Conservation (phyloP, 2,113 vertebrate species). For the Oryzias celebensis region DNA sequence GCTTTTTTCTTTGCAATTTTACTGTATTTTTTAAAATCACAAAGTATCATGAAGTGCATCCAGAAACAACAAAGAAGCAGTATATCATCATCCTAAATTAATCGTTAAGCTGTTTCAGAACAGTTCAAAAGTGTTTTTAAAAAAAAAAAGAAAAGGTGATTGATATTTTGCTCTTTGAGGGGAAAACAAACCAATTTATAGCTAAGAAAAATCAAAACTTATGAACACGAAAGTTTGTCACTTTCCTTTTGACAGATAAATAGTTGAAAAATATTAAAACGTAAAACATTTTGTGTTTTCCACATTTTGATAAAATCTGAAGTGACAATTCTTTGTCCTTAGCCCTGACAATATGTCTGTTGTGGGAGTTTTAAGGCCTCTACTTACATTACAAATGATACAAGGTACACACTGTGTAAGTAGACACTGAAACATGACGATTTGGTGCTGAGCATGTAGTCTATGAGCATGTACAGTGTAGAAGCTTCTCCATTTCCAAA, state of each 20-base stretch:
- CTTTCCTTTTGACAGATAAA: constrained; percentile 18
- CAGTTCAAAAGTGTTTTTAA: constrained; percentile 9
- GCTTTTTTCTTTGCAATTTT: neutral
- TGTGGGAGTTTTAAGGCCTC: constrained; percentile 66
- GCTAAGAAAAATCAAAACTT: constrained; percentile 26
- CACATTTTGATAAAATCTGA: constrained; percentile 23
- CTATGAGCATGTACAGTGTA: constrained; percentile 15
- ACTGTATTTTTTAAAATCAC: constrained; percentile 35
- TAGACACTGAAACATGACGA: constrained; percentile 25
- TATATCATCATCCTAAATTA: constrained; percentile 9
- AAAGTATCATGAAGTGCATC: constrained; percentile 19
- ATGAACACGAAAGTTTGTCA: constrained; percentile 29
- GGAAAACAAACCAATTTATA: constrained; percentile 22
- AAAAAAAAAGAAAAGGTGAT: constrained; percentile 3
- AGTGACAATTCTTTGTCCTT: constrained; percentile 54
- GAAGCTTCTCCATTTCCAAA: constrained; percentile 15
- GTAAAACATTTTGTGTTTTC: constrained; percentile 47
- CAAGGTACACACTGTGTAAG: constrained; percentile 44
- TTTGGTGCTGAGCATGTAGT: constrained; percentile 41
- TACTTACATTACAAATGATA: constrained; percentile 65
- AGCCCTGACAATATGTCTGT: constrained; percentile 57
- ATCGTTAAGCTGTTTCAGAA: constrained; percentile 45
- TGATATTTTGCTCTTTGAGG: constrained; percentile 21
- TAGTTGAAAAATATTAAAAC: constrained; percentile 42
- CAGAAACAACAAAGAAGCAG: constrained; percentile 27